Conservation (phyloP, 2,113 vertebrate species). For the Dissostichus mawsoni region DNA sequence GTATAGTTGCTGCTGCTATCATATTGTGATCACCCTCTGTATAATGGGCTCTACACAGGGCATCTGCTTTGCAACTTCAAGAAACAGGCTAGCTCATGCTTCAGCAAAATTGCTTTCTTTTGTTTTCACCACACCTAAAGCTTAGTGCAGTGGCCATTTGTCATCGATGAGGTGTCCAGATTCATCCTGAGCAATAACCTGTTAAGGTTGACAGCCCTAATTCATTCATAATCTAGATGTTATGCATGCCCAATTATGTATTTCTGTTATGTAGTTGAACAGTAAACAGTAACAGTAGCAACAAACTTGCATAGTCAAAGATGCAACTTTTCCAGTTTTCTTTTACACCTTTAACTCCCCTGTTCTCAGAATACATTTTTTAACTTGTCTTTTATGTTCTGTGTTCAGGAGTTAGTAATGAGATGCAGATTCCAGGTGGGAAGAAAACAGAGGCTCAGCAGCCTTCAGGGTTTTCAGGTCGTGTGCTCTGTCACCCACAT, state of each 20-base stretch:
- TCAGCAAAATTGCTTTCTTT: too few species aligned
- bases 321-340: not conserved
- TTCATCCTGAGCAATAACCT: too few species aligned
- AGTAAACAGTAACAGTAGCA: not conserved
- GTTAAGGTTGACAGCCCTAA: too few species aligned
- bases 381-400: not conserved
- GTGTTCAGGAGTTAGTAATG: not conserved
- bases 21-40: too few species aligned
- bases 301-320: not conserved
- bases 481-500: not conserved
- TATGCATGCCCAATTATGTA: not conserved
- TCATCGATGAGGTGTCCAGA: too few species aligned
- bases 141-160: too few species aligned
- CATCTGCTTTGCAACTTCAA: too few species aligned
- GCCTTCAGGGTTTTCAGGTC: not conserved
- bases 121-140: too few species aligned
- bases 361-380: not conserved
- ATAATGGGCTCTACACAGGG: too few species aligned
- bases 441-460: not conserved
- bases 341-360: not conserved
- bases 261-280: not conserved
- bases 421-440: not conserved
- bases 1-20: too few species aligned
- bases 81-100: too few species aligned
- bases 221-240: not conserved